Evolutionary conservation across 2,113 vertebrate species (phyloP), one percentile per base, ranked within the genome.

Genomic region (Acrocephalus arundinaceus): DNA sequence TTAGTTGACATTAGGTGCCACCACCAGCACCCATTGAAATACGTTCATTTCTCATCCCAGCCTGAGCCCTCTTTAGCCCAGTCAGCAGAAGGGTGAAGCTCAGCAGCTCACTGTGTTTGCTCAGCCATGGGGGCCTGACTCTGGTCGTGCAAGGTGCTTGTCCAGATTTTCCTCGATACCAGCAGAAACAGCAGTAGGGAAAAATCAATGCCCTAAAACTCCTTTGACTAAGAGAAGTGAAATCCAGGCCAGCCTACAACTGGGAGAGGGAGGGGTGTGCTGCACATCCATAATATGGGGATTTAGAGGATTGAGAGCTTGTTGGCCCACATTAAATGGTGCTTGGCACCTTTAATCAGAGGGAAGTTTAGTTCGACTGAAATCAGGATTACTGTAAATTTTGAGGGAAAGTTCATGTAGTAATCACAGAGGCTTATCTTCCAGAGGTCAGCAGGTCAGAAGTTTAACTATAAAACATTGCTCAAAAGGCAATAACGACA

Each of bases 391-490:
- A 81, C 46, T 76, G 54, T 83, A 93, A 68, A 92, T 94, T 52
- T 78, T 75, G 49, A 92, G 74, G 70, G 85, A 67, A 83, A 90
- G 85, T 94, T 93, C 81, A n/a, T 63, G 80, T 82, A 88, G 57
- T 79, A 94, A 72, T 86, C 75, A 11, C 63, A 85, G 70, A 5
- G 45, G 48, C 76, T 96, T 96, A 95, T 92, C 48, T 91, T 35
- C 52, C 54, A 67, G 63, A 93, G 81, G 23, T 55, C 67, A 92
- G 57, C 92, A 94, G 81, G 95, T 45, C 93, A 95, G 82, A 61
- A 76, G 79, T 84, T 94, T 28, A 72, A 48, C 58, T 73, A 41
- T 83, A 80, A 74, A 93, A 80, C 72, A 24, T 94, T 87, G 92
- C 85, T 85, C 22, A 65, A 83, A 75, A 86, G 61, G 65, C 65